These are phyloP conservation scores for Aphelenchoides besseyi DNA, from an alignment of 1,140 invertebrate species.

Conservation along the genomic window DNA sequence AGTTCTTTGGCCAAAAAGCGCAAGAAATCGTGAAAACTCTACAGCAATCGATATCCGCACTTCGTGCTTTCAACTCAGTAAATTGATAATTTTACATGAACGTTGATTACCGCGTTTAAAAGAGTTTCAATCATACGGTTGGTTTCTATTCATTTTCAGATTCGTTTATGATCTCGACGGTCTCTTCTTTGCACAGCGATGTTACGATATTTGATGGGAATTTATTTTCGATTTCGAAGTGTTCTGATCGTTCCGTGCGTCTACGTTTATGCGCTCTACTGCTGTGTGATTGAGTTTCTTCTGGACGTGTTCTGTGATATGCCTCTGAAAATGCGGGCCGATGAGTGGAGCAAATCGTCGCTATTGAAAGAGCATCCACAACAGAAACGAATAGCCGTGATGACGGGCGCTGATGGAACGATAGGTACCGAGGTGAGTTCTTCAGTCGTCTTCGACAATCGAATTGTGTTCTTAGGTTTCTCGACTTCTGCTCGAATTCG, in stretches of 20 bases:
- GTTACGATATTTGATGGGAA: no score
- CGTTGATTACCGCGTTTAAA: no score
- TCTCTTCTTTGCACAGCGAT: no score
- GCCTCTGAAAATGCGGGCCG: background rate
- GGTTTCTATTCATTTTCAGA: no score
- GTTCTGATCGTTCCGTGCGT: background rate
- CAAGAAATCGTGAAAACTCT: no score
- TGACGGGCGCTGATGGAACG: slow-evolving; percentile 32
- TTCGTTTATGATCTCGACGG: no score
- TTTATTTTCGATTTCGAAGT: background rate
- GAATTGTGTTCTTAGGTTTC: slow-evolving; percentile 16
- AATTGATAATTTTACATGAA: no score
- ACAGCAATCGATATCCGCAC: no score
- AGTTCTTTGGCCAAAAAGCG: no score
- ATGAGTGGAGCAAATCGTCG: background rate
- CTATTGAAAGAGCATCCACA: background rate
- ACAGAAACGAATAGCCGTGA: slow-evolving; percentile 4
- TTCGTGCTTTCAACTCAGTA: no score
- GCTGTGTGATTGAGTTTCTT: background rate
- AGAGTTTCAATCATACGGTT: no score
- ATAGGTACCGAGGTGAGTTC: slow-evolving; percentile 19
- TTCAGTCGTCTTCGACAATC: background rate
- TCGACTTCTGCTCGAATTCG: slow-evolving; percentile 14
- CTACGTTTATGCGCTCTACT: background rate
- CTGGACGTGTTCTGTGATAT: background rate